Percentiles rank a stretch among this genome's conserved stretches.
Conservation (phyloP, 2,888 invertebrate genomes). For the Drosophila neotestacea region DNA sequence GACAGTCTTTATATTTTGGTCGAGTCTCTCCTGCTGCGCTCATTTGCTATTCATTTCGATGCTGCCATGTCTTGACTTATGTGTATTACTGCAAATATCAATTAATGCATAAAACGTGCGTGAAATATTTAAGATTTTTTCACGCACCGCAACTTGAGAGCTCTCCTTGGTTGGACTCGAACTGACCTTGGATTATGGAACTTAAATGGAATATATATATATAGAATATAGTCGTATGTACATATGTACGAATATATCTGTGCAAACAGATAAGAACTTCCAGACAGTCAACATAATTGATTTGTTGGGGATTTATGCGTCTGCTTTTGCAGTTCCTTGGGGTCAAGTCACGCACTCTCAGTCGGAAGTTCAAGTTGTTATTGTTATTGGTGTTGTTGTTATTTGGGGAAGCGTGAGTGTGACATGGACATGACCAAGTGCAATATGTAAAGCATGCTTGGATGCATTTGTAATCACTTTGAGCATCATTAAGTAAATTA, state of each 20-base stretch:
- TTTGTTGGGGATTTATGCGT: slow-evolving; percentile 73
- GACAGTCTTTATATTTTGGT: slow-evolving; percentile 32
- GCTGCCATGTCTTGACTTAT: slow-evolving; percentile 72
- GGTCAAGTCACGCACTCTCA: slow-evolving; percentile 53
- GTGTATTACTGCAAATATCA: slow-evolving; percentile 81
- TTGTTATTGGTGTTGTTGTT: slow-evolving; percentile 7
- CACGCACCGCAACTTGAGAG: slow-evolving; percentile 13
- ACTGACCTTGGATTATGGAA: slow-evolving; percentile 61
- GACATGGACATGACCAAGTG: slow-evolving; percentile 58
- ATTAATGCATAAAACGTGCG: slow-evolving; percentile 79
- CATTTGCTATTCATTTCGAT: slow-evolving; percentile 64
- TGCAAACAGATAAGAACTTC: slow-evolving; percentile 53
- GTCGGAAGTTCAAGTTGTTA: slow-evolving; percentile 28
- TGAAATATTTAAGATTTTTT: slow-evolving; percentile 68
- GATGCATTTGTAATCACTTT: slow-evolving; percentile 70
- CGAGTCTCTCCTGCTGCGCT: slow-evolving; percentile 48
- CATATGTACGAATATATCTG: slow-evolving; percentile 6
- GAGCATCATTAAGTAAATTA: slow-evolving; percentile 65
- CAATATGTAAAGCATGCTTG: slow-evolving; percentile 65
- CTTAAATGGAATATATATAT: slow-evolving; percentile 3
- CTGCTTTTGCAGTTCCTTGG: slow-evolving; percentile 39
- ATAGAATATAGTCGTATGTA: neutral
- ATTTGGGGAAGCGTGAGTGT: slow-evolving; percentile 42
- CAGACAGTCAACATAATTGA: slow-evolving; percentile 72
- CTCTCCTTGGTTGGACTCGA: slow-evolving; percentile 22